A percentile compares a stretch with the other conserved stretches of the same genome.
Conservation (phyloP, 1,140 invertebrate species). For the Drosophila kepulauana region DNA sequence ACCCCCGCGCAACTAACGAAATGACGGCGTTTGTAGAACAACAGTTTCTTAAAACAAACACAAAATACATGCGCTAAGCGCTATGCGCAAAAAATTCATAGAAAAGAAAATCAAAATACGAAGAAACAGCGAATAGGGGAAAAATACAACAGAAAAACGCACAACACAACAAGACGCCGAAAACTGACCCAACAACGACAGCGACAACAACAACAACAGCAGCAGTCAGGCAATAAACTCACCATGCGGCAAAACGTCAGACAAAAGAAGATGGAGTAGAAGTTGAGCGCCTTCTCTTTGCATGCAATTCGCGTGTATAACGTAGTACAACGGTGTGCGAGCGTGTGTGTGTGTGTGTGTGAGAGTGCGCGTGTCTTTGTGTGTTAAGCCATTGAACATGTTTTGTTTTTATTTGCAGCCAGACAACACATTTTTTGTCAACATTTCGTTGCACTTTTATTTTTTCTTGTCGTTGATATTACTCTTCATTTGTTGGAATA, state of each 20-base stretch:
- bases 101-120: constrained; percentile 3
- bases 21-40: constrained; percentile 36
- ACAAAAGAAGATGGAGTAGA: constrained; percentile 82
- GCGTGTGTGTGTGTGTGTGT: constrained; percentile 54
- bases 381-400: constrained; percentile 52
- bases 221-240: constrained; percentile 64
- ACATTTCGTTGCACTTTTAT: constrained; percentile 61
- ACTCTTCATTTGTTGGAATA: no score
- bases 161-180: constrained; percentile 56
- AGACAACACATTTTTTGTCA: constrained; percentile 49
- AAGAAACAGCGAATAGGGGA: constrained; percentile 12
- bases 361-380: constrained; percentile 52
- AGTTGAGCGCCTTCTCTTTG: constrained; percentile 72
- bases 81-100: constrained; percentile 39
- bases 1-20: constrained; percentile 26
- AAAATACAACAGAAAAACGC: constrained; percentile 24
- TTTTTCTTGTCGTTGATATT: constrained; percentile 21
- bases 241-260: constrained; percentile 82
- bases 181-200: constrained; percentile 70
- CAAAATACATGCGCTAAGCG: constrained; percentile 25
- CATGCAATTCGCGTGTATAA: constrained; percentile 70
- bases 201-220: constrained; percentile 61
- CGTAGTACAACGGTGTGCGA: constrained; percentile 36
- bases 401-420: constrained; percentile 52
- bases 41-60: constrained; percentile 33